phyloP scores from a whole-genome alignment of 2,113 vertebrate genomes.

The Shinisaurus crocodilurus region DNA sequence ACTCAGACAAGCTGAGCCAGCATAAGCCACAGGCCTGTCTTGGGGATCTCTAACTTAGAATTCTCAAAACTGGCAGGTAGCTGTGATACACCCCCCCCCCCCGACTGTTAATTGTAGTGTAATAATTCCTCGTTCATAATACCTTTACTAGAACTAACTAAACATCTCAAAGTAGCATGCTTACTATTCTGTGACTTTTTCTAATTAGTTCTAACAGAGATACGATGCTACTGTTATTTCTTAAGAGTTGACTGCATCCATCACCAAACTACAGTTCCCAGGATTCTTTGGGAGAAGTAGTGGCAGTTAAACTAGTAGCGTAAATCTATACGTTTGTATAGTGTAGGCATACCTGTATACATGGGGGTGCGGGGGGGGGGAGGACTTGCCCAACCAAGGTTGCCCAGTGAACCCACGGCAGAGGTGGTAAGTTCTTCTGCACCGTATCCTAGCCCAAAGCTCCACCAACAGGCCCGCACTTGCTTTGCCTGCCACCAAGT shows the following conservation, averaged over 20 bases:
- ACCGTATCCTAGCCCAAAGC: neutral
- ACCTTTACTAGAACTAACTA: neutral
- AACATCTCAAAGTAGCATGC: neutral
- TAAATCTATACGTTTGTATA: neutral
- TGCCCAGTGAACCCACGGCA: neutral
- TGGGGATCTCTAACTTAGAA: neutral
- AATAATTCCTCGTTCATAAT: no score
- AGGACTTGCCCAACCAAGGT: neutral
- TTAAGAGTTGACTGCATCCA: neutral
- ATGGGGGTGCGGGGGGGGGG: neutral
- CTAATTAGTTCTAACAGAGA: no score
- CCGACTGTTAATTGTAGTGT: neutral
- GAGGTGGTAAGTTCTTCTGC: neutral
- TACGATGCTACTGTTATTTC: no score
- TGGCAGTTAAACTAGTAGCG: neutral
- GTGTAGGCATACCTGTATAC: neutral
- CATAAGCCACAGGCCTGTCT: no score
- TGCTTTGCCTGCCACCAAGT: neutral
- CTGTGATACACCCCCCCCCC: neutral
- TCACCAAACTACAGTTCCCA: neutral
- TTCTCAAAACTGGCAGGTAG: neutral
- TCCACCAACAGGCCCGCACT: no score
- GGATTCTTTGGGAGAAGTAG: neutral
- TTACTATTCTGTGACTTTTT: neutral
- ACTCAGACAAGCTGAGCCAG: no score